These are phyloP conservation scores for Rhyacichthys aspro DNA, from an alignment of 2,797 vertebrate genomes.

Conservation along the genomic window DNA sequence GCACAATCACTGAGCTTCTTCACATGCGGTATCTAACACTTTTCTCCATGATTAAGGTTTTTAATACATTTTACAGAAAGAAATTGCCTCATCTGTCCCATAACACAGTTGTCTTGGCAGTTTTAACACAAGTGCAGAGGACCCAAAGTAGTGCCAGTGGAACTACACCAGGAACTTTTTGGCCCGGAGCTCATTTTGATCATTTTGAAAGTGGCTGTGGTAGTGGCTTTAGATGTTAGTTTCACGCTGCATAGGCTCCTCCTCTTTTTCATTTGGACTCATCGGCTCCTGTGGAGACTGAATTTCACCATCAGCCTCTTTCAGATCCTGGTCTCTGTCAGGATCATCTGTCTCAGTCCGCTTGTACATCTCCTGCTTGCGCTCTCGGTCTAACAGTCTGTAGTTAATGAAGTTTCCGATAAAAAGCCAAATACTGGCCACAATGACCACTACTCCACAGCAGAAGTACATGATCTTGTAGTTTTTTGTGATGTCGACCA, in stretches of 20 bases:
- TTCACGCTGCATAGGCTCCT: slow-evolving; percentile 86
- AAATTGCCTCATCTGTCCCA: slow-evolving; percentile 22
- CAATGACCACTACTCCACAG: slow-evolving; percentile 87
- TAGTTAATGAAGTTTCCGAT: slow-evolving; percentile 96
- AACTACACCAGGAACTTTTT: slow-evolving; percentile 42
- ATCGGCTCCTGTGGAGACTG: slow-evolving; percentile 63
- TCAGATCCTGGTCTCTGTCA: slow-evolving; percentile 42
- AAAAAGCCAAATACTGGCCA: slow-evolving; percentile 91
- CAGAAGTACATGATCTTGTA: slow-evolving; percentile 94
- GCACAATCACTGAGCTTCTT: slow-evolving; percentile 31
- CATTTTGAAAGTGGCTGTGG: neutral
- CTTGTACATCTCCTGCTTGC: slow-evolving; percentile 77
- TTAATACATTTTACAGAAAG: slow-evolving; percentile 27
- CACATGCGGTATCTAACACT: slow-evolving; percentile 45
- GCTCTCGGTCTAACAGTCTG: slow-evolving; percentile 88
- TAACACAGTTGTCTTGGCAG: slow-evolving; percentile 61
- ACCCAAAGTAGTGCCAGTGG: slow-evolving; percentile 29
- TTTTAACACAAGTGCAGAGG: slow-evolving; percentile 45
- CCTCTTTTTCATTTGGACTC: slow-evolving; percentile 60
- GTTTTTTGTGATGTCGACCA: slow-evolving; percentile 91
- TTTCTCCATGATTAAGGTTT: slow-evolving; percentile 29
- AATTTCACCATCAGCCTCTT: slow-evolving; percentile 73
- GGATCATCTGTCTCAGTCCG: slow-evolving; percentile 73
- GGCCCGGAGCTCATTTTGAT: slow-evolving; percentile 48
- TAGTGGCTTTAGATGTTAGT: slow-evolving; percentile 87